These are phyloP conservation scores for Sebastolobus alascanus DNA, from an alignment of 2,797 vertebrate genomes.

Conservation along the genomic window DNA sequence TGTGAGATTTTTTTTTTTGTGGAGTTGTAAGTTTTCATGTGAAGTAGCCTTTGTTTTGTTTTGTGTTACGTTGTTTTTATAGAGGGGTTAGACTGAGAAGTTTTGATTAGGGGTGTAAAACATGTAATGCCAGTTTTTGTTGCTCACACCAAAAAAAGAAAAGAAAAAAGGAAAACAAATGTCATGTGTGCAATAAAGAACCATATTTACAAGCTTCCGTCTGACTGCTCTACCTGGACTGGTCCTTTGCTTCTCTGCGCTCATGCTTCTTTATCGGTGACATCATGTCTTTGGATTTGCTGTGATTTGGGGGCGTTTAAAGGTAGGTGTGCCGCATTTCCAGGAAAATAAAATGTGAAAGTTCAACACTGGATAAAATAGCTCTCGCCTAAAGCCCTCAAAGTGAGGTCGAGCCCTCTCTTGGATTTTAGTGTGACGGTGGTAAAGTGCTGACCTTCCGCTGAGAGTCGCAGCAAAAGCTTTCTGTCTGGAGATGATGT, in stretches of 20 bases:
- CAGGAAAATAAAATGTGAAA: slow-evolving; percentile 34
- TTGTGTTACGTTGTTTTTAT: slow-evolving; percentile 79
- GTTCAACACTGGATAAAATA: slow-evolving; percentile 40
- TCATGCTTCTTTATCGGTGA: slow-evolving; percentile 44
- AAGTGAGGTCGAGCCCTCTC: slow-evolving; percentile 45
- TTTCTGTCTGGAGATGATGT: slow-evolving; percentile 38
- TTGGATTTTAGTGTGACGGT: slow-evolving; percentile 34
- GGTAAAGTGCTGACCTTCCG: slow-evolving; percentile 45
- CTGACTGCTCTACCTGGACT: slow-evolving; percentile 76
- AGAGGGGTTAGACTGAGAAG: slow-evolving; percentile 59
- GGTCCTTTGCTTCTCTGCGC: slow-evolving; percentile 59
- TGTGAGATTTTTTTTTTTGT: slow-evolving; percentile 71
- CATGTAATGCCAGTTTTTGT: slow-evolving; percentile 82
- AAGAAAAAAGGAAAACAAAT: slow-evolving; percentile 59
- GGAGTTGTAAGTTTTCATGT: slow-evolving; percentile 79
- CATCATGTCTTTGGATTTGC: slow-evolving; percentile 56
- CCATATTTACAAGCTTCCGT: slow-evolving; percentile 80
- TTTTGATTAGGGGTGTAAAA: slow-evolving; percentile 71
- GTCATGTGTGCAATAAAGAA: slow-evolving; percentile 88
- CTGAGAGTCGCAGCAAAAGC: slow-evolving; percentile 14
- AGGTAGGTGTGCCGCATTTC: slow-evolving; percentile 68
- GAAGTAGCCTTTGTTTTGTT: slow-evolving; percentile 73
- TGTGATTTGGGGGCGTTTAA: slow-evolving; percentile 27
- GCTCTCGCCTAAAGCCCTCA: slow-evolving; percentile 17
- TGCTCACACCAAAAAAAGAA: slow-evolving; percentile 79